Percentiles rank a stretch among this genome's conserved stretches.
Evolutionary conservation across 2,888 invertebrate species (phyloP).

Genomic region (Dolichopus griseipennis): DNA sequence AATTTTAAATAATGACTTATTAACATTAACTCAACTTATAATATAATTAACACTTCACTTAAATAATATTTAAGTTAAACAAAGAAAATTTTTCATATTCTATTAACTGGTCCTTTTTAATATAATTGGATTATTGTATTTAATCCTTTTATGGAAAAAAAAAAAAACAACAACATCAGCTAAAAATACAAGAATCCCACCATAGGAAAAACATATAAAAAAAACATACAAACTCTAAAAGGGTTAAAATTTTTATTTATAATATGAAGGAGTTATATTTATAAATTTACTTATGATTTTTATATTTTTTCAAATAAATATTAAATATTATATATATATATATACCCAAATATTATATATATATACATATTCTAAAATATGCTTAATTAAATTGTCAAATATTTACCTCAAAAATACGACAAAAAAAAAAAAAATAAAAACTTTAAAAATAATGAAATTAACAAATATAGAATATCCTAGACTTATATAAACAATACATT

Average conservation of each 20-base stretch:
- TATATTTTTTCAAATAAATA: neutral
- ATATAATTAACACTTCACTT: slow-evolving; percentile 1
- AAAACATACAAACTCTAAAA: neutral
- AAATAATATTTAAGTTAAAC: neutral
- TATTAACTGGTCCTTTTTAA: neutral
- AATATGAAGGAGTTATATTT: neutral
- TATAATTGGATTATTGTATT: neutral
- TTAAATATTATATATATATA: neutral
- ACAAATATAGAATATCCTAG: too few relatives aligned
- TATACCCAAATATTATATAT: neutral
- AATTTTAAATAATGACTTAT: neutral
- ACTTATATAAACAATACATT: too few relatives aligned
- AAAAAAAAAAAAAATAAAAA: too few relatives aligned
- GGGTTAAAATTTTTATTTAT: neutral
- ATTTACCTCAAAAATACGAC: neutral
- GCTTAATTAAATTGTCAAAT: slow-evolving; percentile 3
- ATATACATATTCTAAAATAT: neutral
- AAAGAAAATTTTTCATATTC: neutral
- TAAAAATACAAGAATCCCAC: too few relatives aligned
- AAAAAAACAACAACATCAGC: neutral
- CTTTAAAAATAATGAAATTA: too few relatives aligned
- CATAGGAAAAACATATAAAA: neutral
- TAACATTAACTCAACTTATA: neutral
- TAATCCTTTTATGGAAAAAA: neutral
- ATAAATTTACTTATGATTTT: neutral